Evolutionary conservation across 1,140 invertebrate species (phyloP), one percentile per base, ranked within the genome.

Genomic region (Anagrus nilaparvatae): DNA sequence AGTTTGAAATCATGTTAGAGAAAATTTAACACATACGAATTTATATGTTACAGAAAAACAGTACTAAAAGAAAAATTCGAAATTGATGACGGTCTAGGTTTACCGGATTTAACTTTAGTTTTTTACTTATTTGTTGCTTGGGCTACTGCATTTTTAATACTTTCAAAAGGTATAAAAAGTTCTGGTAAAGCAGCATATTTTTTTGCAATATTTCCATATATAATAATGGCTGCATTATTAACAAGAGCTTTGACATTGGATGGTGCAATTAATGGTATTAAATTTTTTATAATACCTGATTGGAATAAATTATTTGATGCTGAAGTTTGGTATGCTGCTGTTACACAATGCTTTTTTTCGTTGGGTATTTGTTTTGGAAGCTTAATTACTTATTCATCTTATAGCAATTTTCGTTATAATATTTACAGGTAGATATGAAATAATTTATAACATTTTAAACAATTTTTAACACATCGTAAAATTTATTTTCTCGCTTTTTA

Each of bases 121-220:
- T 52, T 89, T 1, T 81, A 81, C 28, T 68, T 92, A 5, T 60
- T 87, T 7, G 67, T 73, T 8, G 76, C 84, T 0, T 92, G 87
- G 88, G 43, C 81, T 19, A 63, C 80, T 6, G 78, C 88, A 21
- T 89, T 83, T 56, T 52, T 81, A 25, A 79, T 87, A 35, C 74
- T 89, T 16, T 75, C 82, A 29, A 78, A 77, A 54, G 87, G 88
- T 23, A 84, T 92, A 0, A 77, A 81, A 56, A 81, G 78, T 51
- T 79, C 77, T 0, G 82, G 82, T 28, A 84, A 84, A 61, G 79
- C 76, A 0, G 74, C 84, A 2, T 90, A 89, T 54, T 87, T 89
- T 55, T 73, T 87, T 2, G 87, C 86, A 0, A 55, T 88, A 1
- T 91, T 91, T 53, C 87, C 87, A 2, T 91, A 91, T 54, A 71